Percentiles rank a stretch among this genome's conserved stretches.
phyloP scores from a whole-genome alignment of 1,140 invertebrate genomes.

The Cheumatopsyche charites region DNA sequence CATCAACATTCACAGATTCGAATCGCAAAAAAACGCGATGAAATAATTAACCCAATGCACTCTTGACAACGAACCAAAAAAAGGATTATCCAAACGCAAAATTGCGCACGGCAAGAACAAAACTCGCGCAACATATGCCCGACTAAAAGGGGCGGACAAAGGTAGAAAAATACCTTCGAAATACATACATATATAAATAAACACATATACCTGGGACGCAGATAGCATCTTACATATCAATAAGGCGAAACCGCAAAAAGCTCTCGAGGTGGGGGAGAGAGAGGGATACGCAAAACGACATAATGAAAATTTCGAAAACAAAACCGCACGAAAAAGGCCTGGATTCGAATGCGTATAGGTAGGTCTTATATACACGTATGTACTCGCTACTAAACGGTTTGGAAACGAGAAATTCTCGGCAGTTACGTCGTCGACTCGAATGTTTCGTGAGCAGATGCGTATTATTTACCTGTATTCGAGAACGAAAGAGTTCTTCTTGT shows the following conservation, averaged over 20 bases:
- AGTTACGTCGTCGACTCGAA: conserved; percentile 23
- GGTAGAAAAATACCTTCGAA: conserved; percentile 1
- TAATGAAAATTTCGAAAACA: conserved; percentile 2
- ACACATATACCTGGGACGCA: too few relatives aligned
- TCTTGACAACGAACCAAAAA: neutral
- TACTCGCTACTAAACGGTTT: neutral
- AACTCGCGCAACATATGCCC: neutral
- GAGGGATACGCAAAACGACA: conserved; percentile 7
- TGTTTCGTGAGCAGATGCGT: conserved; percentile 31
- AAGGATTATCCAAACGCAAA: neutral
- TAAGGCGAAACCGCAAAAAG: conserved; percentile 29
- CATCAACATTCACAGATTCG: too few relatives aligned
- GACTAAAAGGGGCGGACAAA: conserved; percentile 3
- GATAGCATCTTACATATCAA: conserved; percentile 31
- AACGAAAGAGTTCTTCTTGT: too few relatives aligned
- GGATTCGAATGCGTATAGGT: too few relatives aligned
- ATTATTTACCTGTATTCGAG: conserved; percentile 28
- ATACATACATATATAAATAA: too few relatives aligned
- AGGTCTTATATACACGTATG: too few relatives aligned
- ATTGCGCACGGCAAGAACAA: neutral
- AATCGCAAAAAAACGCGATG: too few relatives aligned
- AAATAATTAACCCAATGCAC: too few relatives aligned
- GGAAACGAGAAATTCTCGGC: conserved; percentile 15
- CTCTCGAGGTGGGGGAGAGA: neutral
- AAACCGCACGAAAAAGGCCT: neutral